Percentiles rank a stretch among this genome's conserved stretches.
phyloP scores from a whole-genome alignment of 2,113 vertebrate species.

The Azemiops feae region DNA sequence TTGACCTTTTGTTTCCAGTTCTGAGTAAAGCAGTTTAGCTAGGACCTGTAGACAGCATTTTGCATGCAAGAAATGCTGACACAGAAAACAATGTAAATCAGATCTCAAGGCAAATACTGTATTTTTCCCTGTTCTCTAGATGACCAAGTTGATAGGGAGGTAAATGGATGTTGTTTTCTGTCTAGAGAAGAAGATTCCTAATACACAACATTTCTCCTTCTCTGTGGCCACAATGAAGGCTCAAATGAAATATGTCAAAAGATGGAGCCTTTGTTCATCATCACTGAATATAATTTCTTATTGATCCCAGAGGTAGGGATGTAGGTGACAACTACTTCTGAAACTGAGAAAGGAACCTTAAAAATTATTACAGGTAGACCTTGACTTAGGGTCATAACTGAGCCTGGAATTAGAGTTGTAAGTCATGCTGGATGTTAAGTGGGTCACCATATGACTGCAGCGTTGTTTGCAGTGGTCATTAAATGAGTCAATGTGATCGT shows the following conservation, averaged over 20 bases:
- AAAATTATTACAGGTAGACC: not conserved
- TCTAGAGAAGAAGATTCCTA: not conserved
- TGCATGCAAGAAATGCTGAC: not conserved
- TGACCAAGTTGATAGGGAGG: not conserved
- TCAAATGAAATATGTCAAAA: not conserved
- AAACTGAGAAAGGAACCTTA: not conserved
- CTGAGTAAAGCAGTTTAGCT: slow-evolving; percentile 19
- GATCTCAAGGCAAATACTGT: not conserved
- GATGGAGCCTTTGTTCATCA: not conserved
- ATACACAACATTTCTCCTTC: not conserved
- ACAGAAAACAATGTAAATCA: fast-evolving
- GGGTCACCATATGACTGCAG: too few species aligned
- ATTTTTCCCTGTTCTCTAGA: not conserved
- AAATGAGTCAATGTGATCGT: too few species aligned
- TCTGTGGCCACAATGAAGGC: not conserved
- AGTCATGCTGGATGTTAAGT: too few species aligned
- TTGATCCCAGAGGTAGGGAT: not conserved
- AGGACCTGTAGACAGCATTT: slow-evolving; percentile 31
- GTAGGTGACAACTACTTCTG: not conserved
- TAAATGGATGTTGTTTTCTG: not conserved
- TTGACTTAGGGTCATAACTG: too few species aligned
- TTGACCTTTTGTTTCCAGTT: slow-evolving; percentile 18
- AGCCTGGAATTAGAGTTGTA: too few species aligned
- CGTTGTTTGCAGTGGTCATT: too few species aligned
- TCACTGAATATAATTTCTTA: not conserved